phyloP scores from a whole-genome alignment of 2,797 vertebrate genomes.

The Enteromius viviparus region DNA sequence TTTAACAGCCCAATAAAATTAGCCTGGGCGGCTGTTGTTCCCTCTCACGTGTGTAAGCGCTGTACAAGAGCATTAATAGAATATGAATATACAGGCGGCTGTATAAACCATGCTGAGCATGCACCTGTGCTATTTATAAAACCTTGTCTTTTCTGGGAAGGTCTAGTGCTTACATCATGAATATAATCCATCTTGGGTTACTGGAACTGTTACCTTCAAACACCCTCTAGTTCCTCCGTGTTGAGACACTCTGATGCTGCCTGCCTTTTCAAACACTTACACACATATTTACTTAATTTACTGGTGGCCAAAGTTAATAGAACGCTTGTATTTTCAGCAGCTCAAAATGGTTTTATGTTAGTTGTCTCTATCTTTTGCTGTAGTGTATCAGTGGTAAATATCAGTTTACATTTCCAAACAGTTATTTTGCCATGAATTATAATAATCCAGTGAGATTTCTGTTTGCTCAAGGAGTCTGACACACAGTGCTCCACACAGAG shows the following conservation, averaged over 20 bases:
- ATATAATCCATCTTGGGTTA: conserved; percentile 44
- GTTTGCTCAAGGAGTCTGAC: not conserved
- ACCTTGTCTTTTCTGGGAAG: conserved; percentile 36
- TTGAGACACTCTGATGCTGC: not conserved
- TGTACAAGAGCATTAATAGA: conserved; percentile 13
- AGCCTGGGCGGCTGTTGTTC: not conserved
- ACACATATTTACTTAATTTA: not conserved
- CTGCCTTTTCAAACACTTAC: not conserved
- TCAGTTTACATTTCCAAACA: not conserved
- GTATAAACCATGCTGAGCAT: conserved; percentile 39
- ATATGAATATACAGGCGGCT: conserved; percentile 9
- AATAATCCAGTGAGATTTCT: not conserved
- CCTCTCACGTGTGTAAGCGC: not conserved
- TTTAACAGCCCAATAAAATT: not conserved
- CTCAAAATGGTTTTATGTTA: not conserved
- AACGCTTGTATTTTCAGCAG: not conserved
- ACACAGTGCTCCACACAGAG: not conserved
- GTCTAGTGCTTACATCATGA: conserved; percentile 32
- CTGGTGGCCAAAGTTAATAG: not conserved
- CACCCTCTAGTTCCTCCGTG: conserved; percentile 10
- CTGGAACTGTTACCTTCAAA: conserved; percentile 36
- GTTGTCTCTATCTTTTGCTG: not conserved
- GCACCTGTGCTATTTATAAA: conserved; percentile 54
- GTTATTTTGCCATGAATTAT: not conserved
- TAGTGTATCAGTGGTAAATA: not conserved